Evolutionary conservation across 1,140 invertebrate species (phyloP).

Genomic region (Pogonomyrmex californicus): DNA sequence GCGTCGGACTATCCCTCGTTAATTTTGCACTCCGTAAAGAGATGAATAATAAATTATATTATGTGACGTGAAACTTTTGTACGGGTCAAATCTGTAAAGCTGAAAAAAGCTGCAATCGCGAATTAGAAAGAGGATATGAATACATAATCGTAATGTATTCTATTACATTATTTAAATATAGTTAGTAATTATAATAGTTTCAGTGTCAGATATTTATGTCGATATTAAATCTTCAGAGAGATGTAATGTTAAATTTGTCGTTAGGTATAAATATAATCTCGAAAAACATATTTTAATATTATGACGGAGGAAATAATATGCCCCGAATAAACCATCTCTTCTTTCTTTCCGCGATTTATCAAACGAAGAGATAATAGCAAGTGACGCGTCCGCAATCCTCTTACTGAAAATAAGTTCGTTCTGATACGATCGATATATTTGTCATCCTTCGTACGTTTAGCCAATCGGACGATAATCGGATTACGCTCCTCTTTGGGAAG

Average conservation of each 20-base stretch:
- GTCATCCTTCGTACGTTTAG: conserved; percentile 30
- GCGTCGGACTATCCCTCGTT: background rate
- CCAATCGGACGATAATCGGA: conserved; percentile 39
- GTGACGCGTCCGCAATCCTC: background rate
- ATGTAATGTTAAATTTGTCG: background rate
- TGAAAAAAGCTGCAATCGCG: background rate
- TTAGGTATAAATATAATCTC: background rate
- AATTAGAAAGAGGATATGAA: background rate
- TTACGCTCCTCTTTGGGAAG: conserved; percentile 30
- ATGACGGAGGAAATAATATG: background rate
- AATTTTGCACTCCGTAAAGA: background rate
- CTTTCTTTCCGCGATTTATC: background rate
- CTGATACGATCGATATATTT: conserved; percentile 21
- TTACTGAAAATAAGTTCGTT: background rate
- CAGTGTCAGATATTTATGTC: background rate
- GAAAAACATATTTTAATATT: background rate
- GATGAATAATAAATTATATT: background rate
- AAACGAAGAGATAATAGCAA: background rate
- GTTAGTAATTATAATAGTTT: background rate
- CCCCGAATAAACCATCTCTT: background rate
- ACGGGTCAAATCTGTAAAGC: background rate
- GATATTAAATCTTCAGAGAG: background rate
- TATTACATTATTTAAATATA: background rate
- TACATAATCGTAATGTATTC: background rate
- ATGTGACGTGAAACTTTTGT: background rate